Evolutionary conservation across 37 sponge, comb jelly and placozoan species (phyloP), one percentile per base, ranked within the genome.

Genomic region (Agelas oroides): DNA sequence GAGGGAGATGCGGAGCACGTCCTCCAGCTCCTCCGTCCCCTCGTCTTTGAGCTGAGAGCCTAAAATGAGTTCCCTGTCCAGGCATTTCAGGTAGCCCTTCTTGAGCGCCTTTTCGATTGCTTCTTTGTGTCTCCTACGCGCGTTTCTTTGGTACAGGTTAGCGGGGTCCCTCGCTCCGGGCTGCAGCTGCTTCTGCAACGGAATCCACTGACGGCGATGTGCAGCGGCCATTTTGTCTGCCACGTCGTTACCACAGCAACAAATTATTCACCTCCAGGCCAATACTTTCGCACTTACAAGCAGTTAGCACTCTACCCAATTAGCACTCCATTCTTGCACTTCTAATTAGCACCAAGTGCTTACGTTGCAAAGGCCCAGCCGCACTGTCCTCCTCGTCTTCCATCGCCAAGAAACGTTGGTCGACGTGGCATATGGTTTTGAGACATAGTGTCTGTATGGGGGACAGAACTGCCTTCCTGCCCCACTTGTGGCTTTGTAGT

Each of bases 71-170:
- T 82, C 65, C 24, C 56, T 27, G 40, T 89, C 79, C n/a, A 89
- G 72, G 34, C 53, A 25, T 37, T 88, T 87, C 81, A 92, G 46
- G 27, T 83, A 79, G 40, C 92, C 92, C 36, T 75, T 74, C 33
- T 70, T 62, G 18, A 86, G 53, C 17, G 88, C 92, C 19, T 59
- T 38, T 65, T 59, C 15, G 13, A 81, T 55, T 0, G 84, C 66
- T 17, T 86, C 80, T n/a, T 21, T 82, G 23, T 72, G 88, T 27
- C 88, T 67, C 46, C 69, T 67, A 15, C 40, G 31, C 25, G 54
- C 38, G 38, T 81, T 88, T 25, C n/a, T 78, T 21, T 17, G 41
- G 66, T 65, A 75, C 37, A 18, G 25, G 46, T 33, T 54, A 20
- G 53, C 53, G 59, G 61, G 8, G 3, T 79, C 39, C 31, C 76